Base-by-base conservation (phyloP, 1,140 invertebrate genomes). In the Drosophila erecta region DNA sequence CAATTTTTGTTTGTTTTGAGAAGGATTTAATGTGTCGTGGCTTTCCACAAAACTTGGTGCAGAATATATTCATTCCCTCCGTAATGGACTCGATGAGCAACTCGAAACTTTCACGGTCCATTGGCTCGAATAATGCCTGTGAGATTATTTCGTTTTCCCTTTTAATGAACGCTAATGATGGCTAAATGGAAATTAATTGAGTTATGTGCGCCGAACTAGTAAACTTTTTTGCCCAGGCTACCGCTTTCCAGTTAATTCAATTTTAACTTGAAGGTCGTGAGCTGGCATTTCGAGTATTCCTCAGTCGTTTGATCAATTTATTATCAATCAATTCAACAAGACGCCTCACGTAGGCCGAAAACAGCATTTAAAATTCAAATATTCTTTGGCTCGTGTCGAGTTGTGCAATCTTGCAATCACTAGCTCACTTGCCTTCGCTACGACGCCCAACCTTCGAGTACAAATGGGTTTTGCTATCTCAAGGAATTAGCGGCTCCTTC, bases 111-210 rank as follows among this genome's bases (percentile, higher is more conserved):
- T 75, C 37, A n/a, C 66, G 15, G 41, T 57, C 24, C 43, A 44
- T 46, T 60, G 44, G 50, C 44, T 33, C 30, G 30, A 30, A 15
- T 27, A 24, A 10, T 50, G 40, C 37, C 43, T 10, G 17, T 35
- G 51, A 15, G 60, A 73, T 60, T 59, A 83, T 53, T 66, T 70
- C 33, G 49, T 56, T 76, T 55, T 77, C 30, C 49, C 12, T 57
- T 64, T 47, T 79, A 75, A 79, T 70, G 50, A 84, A 79, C 43
- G 37, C 81, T 86, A 81, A 86, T 65, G 50, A 62, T 44, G 61
- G 54, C 73, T 86, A 86, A 86, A 69, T 65, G 55, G 35, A 60
- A 60, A 86, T 86, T 81, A 86, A 81, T 86, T 81, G 81, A 61
- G 53, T 59, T 41, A 53, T 55, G 38, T 58, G 65, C 46, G 71